phyloP scores from a whole-genome alignment of 1,140 invertebrate species.

The Teleopsis dalmanni region DNA sequence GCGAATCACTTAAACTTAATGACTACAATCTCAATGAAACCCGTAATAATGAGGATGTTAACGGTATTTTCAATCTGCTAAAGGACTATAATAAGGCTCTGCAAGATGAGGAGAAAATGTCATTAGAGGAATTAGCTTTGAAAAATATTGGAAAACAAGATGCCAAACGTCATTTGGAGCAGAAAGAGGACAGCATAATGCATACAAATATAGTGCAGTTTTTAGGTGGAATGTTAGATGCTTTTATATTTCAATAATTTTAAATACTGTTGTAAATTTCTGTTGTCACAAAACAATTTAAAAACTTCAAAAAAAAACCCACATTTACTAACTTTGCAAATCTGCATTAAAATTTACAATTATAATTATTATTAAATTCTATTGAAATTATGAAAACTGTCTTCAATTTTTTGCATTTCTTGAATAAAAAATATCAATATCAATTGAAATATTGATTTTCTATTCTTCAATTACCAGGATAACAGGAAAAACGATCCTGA shows the following conservation, averaged over 20 bases:
- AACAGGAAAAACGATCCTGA: no score
- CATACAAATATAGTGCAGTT: constrained; percentile 98
- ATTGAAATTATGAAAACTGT: no score
- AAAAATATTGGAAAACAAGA: constrained; percentile 99
- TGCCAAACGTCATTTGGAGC: constrained; percentile 98
- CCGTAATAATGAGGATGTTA: constrained; percentile 84
- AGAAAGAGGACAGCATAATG: constrained; percentile 97
- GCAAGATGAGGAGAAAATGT: constrained; percentile 99
- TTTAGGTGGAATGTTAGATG: constrained; percentile 97
- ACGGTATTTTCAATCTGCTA: constrained; percentile 94
- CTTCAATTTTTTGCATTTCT: no score
- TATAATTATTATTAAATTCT: no score
- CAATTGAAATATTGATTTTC: no score
- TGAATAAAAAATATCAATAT: no score
- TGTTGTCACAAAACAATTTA: no score
- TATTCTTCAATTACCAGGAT: no score
- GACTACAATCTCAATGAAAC: constrained; percentile 94
- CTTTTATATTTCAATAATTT: constrained; percentile 76
- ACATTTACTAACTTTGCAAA: no score
- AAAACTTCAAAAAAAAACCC: no score
- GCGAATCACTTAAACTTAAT: constrained; percentile 90
- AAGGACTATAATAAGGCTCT: constrained; percentile 98
- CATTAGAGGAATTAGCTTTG: constrained; percentile 95
- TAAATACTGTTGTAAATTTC: no score
- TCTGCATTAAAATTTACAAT: no score